Base-by-base conservation (phyloP, 2,797 vertebrate genomes). In the Tapera naevia region DNA sequence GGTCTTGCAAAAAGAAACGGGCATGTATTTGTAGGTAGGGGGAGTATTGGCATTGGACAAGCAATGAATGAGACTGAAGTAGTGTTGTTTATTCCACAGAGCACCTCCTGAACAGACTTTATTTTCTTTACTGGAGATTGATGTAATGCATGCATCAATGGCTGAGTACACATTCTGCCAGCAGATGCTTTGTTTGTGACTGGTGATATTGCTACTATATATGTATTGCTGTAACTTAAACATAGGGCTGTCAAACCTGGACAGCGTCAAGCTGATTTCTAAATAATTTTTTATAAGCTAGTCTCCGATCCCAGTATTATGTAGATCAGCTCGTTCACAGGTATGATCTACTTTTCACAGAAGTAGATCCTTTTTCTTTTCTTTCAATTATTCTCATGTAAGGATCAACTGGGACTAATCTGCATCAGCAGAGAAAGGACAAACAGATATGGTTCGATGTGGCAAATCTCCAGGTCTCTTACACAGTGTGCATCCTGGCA, bases 261-360 rank as follows among this genome's bases (percentile, higher is more conserved):
- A 72, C 35, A 56, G 22, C 30, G 43, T 79, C 65, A 67, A 74
- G 51, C 28, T 79, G 71, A 88, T 91, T 73, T 93, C 54, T 85
- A 91, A 83, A 88, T 56, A 82, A 54, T 74, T 65, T 90, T 67
- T 76, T 27, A 76, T 89, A 95, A 93, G 10, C 18, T 10, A 76
- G 7, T 10, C 13, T 74, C 84, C 80, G 18, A 69, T 90, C 35
- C 37, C 78, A 53, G 6, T 54, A 24, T 86, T 81, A 46, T 48
- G 70, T 32, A 74, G 48, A 85, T 91, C 82, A 85, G 17, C 64
- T 95, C 91, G 43, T 80, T 95, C 91, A 72, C 6, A 81, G 41
- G 32, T 93, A 64, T 74, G 10, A 76, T 89, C 62, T 80, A 33
- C 41, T 83, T 84, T 93, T 92, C 90, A 83, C n/a, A 88, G 86